A percentile compares a stretch with the other conserved stretches of the same genome.
These are phyloP conservation scores for Mionectes olivaceus DNA, from an alignment of 2,797 vertebrate genomes.

Conservation along the genomic window DNA sequence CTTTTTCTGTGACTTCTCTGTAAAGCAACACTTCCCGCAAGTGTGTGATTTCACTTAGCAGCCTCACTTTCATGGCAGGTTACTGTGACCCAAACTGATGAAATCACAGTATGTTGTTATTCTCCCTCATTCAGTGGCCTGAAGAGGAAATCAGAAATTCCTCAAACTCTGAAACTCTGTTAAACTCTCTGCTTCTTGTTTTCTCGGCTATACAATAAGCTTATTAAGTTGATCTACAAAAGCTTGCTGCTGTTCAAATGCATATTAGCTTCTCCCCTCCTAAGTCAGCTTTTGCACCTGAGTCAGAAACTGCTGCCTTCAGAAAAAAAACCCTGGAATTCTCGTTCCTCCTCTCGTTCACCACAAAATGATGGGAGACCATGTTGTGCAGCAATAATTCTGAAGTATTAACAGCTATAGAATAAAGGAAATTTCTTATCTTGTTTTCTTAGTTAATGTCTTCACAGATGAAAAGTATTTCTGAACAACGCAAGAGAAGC, in stretches of 20 bases:
- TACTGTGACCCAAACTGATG: not conserved
- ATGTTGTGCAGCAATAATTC: not conserved
- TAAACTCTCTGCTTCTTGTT: not conserved
- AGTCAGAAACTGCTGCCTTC: not conserved
- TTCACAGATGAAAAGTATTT: not conserved
- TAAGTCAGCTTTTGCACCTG: not conserved
- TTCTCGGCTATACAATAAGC: not conserved
- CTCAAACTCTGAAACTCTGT: not conserved
- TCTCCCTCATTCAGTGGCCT: not conserved
- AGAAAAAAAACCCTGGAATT: not conserved
- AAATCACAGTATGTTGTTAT: not conserved
- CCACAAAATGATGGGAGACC: not conserved
- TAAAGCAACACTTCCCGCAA: not conserved
- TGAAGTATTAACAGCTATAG: not conserved
- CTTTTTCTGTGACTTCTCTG: not conserved
- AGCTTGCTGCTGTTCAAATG: not conserved
- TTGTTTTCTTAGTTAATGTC: not conserved
- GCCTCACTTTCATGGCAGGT: not conserved
- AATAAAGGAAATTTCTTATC: not conserved
- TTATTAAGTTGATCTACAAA: not conserved
- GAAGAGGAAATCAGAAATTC: slow-evolving; percentile 6
- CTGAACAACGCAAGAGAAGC: not conserved
- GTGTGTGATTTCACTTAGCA: not conserved
- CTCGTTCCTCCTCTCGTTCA: not conserved
- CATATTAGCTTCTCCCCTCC: not conserved